Percentiles rank a stretch among this genome's conserved stretches.
Evolutionary conservation across 2,888 invertebrate species (phyloP).

Genomic region (Watsonalla cultraria): DNA sequence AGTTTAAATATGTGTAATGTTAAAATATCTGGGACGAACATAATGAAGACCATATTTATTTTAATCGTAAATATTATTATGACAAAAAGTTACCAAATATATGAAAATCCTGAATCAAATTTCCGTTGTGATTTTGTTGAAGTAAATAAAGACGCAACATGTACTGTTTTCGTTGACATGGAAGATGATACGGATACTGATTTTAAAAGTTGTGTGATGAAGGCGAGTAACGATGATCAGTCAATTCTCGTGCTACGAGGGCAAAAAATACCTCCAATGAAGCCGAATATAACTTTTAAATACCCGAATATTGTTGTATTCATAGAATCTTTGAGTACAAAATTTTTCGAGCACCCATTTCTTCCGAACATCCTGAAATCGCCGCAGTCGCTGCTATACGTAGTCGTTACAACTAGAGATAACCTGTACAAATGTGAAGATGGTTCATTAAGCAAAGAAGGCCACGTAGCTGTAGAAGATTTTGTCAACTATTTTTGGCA

Average conservation of each 20-base stretch:
- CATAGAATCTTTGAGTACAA: constrained; percentile 15
- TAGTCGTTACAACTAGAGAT: constrained; percentile 28
- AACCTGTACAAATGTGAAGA: constrained; percentile 25
- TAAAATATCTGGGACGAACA: neutral
- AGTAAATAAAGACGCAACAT: neutral
- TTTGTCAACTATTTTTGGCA: constrained; percentile 44
- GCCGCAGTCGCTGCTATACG: constrained; percentile 28
- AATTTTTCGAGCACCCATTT: constrained; percentile 14
- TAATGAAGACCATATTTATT: neutral
- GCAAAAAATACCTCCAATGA: neutral
- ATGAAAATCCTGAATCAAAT: neutral
- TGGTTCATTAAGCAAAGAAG: constrained; percentile 19
- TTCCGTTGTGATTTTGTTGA: neutral
- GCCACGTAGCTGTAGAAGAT: constrained; percentile 19
- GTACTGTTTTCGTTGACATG: neutral
- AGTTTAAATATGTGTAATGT: too few species aligned
- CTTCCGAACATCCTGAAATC: constrained; percentile 13
- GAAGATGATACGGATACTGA: neutral
- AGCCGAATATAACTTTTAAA: neutral
- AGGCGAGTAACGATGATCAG: neutral
- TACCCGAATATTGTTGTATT: constrained; percentile 24
- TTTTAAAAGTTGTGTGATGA: neutral
- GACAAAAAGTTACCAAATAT: neutral
- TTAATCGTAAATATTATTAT: neutral
- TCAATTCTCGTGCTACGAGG: neutral